Percentiles rank a stretch among this genome's conserved stretches.
These are phyloP conservation scores for Eupithecia subumbrata DNA, from an alignment of 2,888 invertebrate species.

Conservation along the genomic window DNA sequence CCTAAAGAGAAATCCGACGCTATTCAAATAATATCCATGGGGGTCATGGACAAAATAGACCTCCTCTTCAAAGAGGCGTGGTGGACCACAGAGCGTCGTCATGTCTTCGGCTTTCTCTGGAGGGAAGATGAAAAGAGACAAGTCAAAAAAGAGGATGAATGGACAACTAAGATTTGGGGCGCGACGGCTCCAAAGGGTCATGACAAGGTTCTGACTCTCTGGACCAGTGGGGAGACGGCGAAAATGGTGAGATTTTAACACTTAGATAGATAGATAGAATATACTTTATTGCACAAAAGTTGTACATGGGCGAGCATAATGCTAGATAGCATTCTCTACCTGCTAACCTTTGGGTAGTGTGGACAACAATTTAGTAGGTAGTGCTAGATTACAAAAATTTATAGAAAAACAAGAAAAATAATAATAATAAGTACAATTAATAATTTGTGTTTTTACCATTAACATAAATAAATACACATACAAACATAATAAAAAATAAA, in stretches of 20 bases:
- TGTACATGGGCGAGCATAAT: too few relatives aligned
- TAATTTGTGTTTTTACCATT: too few relatives aligned
- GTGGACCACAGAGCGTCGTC: slow-evolving; percentile 78
- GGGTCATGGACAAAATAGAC: slow-evolving; percentile 87
- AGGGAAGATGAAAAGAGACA: slow-evolving; percentile 46
- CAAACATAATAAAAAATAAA: too few relatives aligned
- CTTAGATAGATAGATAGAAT: too few relatives aligned
- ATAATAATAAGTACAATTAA: too few relatives aligned
- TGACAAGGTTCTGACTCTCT: slow-evolving; percentile 49
- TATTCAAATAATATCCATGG: slow-evolving; percentile 85
- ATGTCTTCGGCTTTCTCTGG: slow-evolving; percentile 70
- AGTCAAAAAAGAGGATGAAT: slow-evolving; percentile 42
- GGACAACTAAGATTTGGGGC: slow-evolving; percentile 54
- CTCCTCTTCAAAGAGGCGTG: slow-evolving; percentile 85
- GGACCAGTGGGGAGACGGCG: slow-evolving; percentile 55
- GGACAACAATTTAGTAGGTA: too few relatives aligned
- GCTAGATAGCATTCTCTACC: too few relatives aligned
- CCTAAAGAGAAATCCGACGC: slow-evolving; percentile 79
- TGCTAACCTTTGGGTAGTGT: too few relatives aligned
- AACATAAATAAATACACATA: too few relatives aligned
- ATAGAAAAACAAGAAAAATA: too few relatives aligned
- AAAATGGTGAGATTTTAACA: slow-evolving; percentile 40
- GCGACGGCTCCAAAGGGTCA: slow-evolving; percentile 47
- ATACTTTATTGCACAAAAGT: too few relatives aligned
- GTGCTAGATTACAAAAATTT: too few relatives aligned